Evolutionary conservation across 2,113 vertebrate species (phyloP).

Genomic region (Atractosteus spatula): DNA sequence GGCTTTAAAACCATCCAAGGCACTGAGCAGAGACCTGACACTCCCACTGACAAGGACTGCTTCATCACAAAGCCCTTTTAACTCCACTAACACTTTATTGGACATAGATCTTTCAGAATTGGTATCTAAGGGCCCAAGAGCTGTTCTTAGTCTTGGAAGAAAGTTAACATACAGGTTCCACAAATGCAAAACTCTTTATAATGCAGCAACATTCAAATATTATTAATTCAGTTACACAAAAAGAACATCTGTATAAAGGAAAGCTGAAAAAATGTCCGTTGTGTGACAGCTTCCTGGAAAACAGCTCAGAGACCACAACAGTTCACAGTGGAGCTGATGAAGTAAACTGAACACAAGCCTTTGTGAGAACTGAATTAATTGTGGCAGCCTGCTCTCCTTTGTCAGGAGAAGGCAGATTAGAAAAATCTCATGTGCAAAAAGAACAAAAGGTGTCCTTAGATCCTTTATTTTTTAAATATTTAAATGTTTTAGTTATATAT

Average conservation of each 20-base stretch:
- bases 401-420: constrained; percentile 49
- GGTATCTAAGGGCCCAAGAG: constrained; percentile 31
- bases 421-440: constrained; percentile 49
- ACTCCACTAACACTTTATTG: constrained; percentile 32
- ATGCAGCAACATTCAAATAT: constrained; percentile 18
- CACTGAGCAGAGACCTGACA: too few relatives aligned
- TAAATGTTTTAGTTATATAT: constrained; percentile 16
- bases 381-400: constrained; percentile 37
- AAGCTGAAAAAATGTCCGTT: not conserved
- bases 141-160: too few relatives aligned
- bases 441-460: constrained; percentile 27
- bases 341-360: constrained; percentile 16
- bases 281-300: not conserved
- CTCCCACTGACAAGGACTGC: not conserved
- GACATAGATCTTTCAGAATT: constrained; percentile 23
- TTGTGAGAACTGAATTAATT: constrained; percentile 21
- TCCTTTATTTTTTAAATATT: constrained; percentile 23
- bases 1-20: too few relatives aligned
- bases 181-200: constrained; percentile 27
- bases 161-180: too few relatives aligned
- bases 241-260: constrained; percentile 16
- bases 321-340: constrained; percentile 4
- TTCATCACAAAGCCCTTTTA: constrained; percentile 1
- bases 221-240: constrained; percentile 23
- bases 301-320: not conserved